These are phyloP conservation scores for Acrobasis suavella DNA, from an alignment of 2,888 invertebrate species.

Conservation along the genomic window DNA sequence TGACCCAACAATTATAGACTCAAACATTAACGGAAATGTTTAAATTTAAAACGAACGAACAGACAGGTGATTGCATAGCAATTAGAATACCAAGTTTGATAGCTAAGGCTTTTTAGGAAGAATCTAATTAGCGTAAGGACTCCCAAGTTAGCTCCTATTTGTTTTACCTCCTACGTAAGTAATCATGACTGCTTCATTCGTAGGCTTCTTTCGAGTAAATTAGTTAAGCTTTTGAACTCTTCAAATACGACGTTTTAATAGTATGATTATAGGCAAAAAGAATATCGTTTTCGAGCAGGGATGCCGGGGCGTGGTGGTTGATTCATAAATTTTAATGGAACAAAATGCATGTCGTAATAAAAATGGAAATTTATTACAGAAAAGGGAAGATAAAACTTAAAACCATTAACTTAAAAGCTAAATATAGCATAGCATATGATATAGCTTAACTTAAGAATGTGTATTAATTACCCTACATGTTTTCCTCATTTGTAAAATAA, in stretches of 20 bases:
- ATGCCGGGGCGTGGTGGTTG: constrained; percentile 7
- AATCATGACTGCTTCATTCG: neutral
- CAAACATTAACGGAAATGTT: constrained; percentile 47
- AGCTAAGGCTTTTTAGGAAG: constrained; percentile 37
- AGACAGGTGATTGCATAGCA: constrained; percentile 39
- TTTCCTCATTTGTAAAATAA: too few relatives aligned
- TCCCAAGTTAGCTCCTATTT: constrained; percentile 13
- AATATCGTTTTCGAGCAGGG: constrained; percentile 9
- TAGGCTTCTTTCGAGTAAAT: neutral
- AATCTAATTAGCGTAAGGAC: constrained; percentile 29
- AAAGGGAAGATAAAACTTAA: constrained; percentile 3
- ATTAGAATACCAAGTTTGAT: constrained; percentile 40
- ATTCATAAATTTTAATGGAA: constrained; percentile 20
- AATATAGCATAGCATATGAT: too few relatives aligned
- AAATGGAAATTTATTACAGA: constrained; percentile 12
- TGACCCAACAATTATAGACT: constrained; percentile 44
- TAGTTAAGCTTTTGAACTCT: neutral
- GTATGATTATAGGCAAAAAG: neutral
- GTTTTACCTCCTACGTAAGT: constrained; percentile 17
- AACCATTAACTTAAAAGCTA: neutral
- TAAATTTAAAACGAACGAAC: constrained; percentile 39
- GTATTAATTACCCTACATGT: too few relatives aligned
- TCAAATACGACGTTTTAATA: constrained; percentile 1
- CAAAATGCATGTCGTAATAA: constrained; percentile 20
- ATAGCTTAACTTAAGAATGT: too few relatives aligned